These are phyloP conservation scores for Pyrrhia umbra DNA, from an alignment of 2,888 invertebrate genomes.

Conservation along the genomic window DNA sequence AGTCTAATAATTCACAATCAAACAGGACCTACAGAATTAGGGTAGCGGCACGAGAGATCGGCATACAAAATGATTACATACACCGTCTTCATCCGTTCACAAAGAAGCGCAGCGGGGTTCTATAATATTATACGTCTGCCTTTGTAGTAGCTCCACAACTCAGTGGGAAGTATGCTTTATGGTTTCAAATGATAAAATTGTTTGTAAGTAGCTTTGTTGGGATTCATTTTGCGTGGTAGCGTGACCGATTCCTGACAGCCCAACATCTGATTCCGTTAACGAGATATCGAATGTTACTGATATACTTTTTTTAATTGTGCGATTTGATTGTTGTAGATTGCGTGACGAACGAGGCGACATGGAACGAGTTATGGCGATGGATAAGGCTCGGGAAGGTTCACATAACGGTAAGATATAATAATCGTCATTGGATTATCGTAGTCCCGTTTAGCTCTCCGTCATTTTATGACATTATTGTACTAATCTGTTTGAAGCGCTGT, in stretches of 20 bases:
- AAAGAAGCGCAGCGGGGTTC: conserved; percentile 89
- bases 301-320: conserved; percentile 63
- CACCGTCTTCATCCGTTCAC: conserved; percentile 87
- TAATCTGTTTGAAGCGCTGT: not conserved
- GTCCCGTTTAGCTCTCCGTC: conserved; percentile 49
- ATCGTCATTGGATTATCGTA: conserved; percentile 41
- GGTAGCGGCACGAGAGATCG: conserved; percentile 86
- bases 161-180: conserved; percentile 89
- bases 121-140: conserved; percentile 88
- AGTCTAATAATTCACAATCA: conserved; percentile 88
- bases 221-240: conserved; percentile 81
- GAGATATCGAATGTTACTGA: conserved; percentile 73
- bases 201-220: conserved; percentile 88
- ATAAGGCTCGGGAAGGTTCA: conserved; percentile 96
- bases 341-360: conserved; percentile 96
- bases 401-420: conserved; percentile 93
- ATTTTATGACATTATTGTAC: conserved; percentile 42
- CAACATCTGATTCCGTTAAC: conserved; percentile 78
- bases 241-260: conserved; percentile 79
- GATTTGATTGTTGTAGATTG: conserved; percentile 92
- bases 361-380: conserved; percentile 94
- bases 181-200: conserved; percentile 90
- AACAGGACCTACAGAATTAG: conserved; percentile 86
- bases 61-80: conserved; percentile 88
- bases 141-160: conserved; percentile 86